Conservation (phyloP, 2,113 vertebrate genomes). For the Heterotis niloticus region DNA sequence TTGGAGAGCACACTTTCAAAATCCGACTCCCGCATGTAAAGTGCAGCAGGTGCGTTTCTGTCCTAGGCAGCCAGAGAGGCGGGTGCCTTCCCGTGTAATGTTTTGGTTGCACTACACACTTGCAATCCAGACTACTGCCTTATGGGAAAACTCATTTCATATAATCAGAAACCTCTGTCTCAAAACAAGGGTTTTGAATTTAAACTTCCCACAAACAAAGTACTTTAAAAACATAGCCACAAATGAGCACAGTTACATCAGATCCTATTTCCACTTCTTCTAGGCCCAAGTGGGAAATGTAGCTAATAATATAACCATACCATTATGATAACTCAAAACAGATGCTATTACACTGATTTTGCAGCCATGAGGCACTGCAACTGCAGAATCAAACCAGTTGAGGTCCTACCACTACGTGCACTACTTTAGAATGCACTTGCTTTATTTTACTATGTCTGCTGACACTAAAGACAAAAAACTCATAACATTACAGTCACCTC, state of each 20-base stretch:
- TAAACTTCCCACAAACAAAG: neutral
- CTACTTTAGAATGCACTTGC: too few relatives aligned
- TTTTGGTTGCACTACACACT: neutral
- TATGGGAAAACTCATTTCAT: neutral
- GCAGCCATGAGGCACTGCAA: neutral
- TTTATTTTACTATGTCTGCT: too few relatives aligned
- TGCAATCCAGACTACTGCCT: too few relatives aligned
- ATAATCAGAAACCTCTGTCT: neutral
- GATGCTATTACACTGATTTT: neutral
- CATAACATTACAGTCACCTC: neutral
- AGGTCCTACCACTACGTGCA: neutral
- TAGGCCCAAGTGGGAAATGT: neutral
- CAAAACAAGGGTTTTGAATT: neutral
- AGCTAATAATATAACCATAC: neutral
- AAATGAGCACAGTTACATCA: neutral
- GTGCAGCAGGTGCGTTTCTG: neutral
- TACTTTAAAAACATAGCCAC: neutral
- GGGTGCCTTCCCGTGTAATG: neutral
- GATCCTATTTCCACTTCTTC: neutral
- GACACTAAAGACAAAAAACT: neutral
- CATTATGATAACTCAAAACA: neutral
- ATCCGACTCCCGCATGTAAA: neutral
- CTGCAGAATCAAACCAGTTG: neutral
- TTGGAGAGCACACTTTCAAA: neutral
- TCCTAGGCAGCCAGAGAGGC: neutral